These are phyloP conservation scores for Poeciliopsis presidionis DNA, from an alignment of 2,797 vertebrate genomes.

Conservation along the genomic window DNA sequence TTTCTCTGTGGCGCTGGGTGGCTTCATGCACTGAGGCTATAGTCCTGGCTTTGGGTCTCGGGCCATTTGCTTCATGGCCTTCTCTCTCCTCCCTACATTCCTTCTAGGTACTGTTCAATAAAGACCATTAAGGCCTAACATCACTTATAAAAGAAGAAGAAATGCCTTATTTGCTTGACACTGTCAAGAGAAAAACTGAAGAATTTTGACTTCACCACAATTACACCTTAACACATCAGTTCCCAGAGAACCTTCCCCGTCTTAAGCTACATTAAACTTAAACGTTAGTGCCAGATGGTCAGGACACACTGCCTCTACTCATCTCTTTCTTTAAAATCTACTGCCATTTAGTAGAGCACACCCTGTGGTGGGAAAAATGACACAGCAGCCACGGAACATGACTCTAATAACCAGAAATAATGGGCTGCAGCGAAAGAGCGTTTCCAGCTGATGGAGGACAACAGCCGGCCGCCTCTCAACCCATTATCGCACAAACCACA, in stretches of 20 bases:
- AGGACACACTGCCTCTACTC: constrained; percentile 26
- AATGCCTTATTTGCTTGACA: background rate
- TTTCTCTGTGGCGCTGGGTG: constrained; percentile 4
- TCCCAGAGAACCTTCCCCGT: constrained; percentile 31
- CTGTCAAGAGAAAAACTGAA: constrained; percentile 19
- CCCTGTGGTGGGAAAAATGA: constrained; percentile 68
- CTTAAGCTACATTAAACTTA: constrained; percentile 63
- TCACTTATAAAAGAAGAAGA: background rate
- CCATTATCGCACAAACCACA: constrained; percentile 44
- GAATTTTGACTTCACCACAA: constrained; percentile 38
- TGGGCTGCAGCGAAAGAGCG: constrained; percentile 23
- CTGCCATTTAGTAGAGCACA: constrained; percentile 69
- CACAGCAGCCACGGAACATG: constrained; percentile 55
- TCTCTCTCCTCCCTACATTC: background rate
- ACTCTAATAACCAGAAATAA: constrained; percentile 54
- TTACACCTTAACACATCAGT: constrained; percentile 42
- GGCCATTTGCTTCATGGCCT: background rate
- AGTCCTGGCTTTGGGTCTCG: background rate
- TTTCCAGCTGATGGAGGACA: constrained; percentile 52
- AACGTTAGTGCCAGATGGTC: constrained; percentile 51
- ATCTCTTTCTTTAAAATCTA: constrained; percentile 41
- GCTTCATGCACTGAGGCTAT: background rate
- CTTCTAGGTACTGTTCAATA: background rate
- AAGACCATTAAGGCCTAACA: background rate
- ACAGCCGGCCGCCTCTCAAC: constrained; percentile 47